phyloP scores from a whole-genome alignment of 1,140 invertebrate species.

The Macrobrachium rosenbergii region DNA sequence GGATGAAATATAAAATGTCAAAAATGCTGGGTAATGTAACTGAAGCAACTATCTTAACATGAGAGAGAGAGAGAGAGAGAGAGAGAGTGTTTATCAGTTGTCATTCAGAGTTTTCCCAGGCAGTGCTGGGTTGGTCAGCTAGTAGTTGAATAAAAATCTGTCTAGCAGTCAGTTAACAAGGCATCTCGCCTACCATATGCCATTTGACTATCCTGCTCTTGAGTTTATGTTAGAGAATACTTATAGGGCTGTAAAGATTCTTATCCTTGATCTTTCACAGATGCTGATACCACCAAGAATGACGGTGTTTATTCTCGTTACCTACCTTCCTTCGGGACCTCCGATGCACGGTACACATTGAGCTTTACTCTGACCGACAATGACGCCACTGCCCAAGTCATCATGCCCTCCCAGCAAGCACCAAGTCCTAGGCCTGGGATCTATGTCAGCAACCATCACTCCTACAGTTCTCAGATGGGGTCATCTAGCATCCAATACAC shows the following conservation, averaged over 20 bases:
- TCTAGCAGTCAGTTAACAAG: too few species aligned
- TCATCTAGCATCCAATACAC: constrained; percentile 33
- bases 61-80: too few species aligned
- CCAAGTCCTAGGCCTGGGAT: constrained; percentile 16
- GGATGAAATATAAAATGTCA: too few species aligned
- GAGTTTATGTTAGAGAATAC: too few species aligned
- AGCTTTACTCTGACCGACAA: constrained; percentile 45
- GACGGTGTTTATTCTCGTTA: constrained; percentile 79
- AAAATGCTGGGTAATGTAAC: too few species aligned
- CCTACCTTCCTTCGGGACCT: constrained; percentile 71
- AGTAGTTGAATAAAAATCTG: too few species aligned
- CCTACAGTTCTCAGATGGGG: constrained; percentile 28
- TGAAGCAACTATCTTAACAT: too few species aligned
- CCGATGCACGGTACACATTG: constrained; percentile 47
- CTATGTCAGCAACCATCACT: constrained; percentile 16
- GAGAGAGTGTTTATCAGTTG: too few species aligned
- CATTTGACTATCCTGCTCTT: too few species aligned
- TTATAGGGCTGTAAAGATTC: neutral
- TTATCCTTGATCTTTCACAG: constrained; percentile 67
- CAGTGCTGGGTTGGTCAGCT: too few species aligned
- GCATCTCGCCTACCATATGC: too few species aligned
- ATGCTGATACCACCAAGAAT: constrained; percentile 77
- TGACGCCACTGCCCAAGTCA: constrained; percentile 39
- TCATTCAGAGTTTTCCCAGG: too few species aligned
- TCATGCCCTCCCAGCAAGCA: constrained; percentile 16